Conservation (phyloP, 2,113 vertebrate genomes). For the Boulengeromyrus knoepffleri region DNA sequence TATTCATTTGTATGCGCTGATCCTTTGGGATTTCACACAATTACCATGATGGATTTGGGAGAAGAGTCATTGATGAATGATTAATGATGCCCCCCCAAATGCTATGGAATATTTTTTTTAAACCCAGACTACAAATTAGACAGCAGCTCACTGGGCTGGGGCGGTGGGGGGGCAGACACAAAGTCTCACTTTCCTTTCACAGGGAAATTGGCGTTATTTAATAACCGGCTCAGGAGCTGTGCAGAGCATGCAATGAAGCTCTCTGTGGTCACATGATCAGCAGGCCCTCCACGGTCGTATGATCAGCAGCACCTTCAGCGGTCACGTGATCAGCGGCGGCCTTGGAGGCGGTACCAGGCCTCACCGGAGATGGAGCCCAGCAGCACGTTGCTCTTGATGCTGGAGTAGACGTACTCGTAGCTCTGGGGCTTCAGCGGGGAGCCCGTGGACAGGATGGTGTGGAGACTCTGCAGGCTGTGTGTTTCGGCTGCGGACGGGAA, state of each 20-base stretch:
- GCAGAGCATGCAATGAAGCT: not conserved
- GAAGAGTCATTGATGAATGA: constrained; percentile 15
- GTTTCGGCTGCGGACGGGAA: constrained; percentile 64
- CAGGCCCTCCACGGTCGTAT: not conserved
- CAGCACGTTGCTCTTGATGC: constrained; percentile 78
- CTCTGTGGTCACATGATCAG: not conserved
- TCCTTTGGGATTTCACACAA: constrained; percentile 3
- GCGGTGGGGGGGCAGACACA: not conserved
- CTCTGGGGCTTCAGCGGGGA: constrained; percentile 86
- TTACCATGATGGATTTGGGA: not conserved
- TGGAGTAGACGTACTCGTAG: constrained; percentile 88
- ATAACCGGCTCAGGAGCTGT: not conserved
- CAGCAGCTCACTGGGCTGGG: not conserved
- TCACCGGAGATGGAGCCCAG: constrained; percentile 92
- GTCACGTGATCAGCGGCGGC: not conserved
- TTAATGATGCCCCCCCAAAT: not conserved
- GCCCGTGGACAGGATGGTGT: constrained; percentile 87
- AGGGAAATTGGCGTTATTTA: not conserved
- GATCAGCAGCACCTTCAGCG: no score
- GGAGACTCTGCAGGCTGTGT: constrained; percentile 84
- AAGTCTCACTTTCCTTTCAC: not conserved
- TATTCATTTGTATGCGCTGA: constrained; percentile 21
- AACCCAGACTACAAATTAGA: not conserved
- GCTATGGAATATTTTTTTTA: not conserved
- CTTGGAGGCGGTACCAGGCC: not conserved